A percentile compares a stretch with the other conserved stretches of the same genome.
phyloP scores from a whole-genome alignment of 92 coral and sea anemone genomes.

The Nematostella vectensis region DNA sequence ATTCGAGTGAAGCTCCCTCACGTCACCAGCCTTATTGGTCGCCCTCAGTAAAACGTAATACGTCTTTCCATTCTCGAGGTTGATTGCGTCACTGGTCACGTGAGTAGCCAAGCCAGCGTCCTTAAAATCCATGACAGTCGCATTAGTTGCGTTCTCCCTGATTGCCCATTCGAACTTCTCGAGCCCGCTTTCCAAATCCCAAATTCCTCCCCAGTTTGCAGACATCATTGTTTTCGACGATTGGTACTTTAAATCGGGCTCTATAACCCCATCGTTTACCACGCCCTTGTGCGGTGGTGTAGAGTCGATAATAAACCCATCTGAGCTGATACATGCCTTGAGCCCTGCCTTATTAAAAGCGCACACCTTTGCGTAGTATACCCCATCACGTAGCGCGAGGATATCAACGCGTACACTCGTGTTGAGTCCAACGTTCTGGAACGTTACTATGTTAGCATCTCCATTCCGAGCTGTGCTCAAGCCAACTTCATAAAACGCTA shows the following conservation, averaged over 20 bases:
- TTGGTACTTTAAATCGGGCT: slow-evolving; percentile 81
- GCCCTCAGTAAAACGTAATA: slow-evolving; percentile 59
- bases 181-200: slow-evolving; percentile 82
- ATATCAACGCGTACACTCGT: slow-evolving; percentile 37
- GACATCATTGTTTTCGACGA: slow-evolving; percentile 53
- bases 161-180: slow-evolving; percentile 82
- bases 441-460: slow-evolving; percentile 44
- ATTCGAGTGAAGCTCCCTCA: slow-evolving; percentile 59
- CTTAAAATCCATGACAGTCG: slow-evolving; percentile 25
- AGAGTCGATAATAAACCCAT: slow-evolving; percentile 74
- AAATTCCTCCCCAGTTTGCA: slow-evolving; percentile 93
- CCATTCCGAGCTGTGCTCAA: slow-evolving; percentile 69
- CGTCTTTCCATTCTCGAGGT: slow-evolving; percentile 50
- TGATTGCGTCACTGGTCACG: slow-evolving; percentile 44
- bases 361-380: slow-evolving; percentile 70
- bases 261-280: slow-evolving; percentile 80
- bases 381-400: slow-evolving; percentile 50
- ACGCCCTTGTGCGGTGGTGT: slow-evolving; percentile 70
- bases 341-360: slow-evolving; percentile 76
- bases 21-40: slow-evolving; percentile 59
- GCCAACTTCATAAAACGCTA: slow-evolving; percentile 53
- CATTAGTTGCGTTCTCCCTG: slow-evolving; percentile 23
- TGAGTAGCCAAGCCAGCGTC: slow-evolving; percentile 80
- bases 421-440: slow-evolving; percentile 30
- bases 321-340: slow-evolving; percentile 65